Evolutionary conservation across 2,888 invertebrate genomes (phyloP).

Genomic region (Agriotes lineatus): DNA sequence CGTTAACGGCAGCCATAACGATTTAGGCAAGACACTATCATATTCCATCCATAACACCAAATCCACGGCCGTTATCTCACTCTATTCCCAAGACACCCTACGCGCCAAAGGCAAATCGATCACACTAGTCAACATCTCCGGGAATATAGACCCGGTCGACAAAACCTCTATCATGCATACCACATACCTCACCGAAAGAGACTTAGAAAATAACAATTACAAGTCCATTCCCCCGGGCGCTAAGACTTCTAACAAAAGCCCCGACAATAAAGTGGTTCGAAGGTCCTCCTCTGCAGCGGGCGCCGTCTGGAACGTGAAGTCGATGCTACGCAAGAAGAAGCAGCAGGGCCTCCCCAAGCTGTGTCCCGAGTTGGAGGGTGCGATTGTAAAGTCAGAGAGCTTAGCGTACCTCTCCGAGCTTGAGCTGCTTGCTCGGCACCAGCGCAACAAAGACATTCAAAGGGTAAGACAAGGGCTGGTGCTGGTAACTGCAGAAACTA

Average conservation of each 20-base stretch:
- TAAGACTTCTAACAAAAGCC: conserved; percentile 17
- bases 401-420: conserved; percentile 67
- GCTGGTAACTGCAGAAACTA: conserved; percentile 42
- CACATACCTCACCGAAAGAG: conserved; percentile 25
- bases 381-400: conserved; percentile 68
- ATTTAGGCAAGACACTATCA: conserved; percentile 59
- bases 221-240: conserved; percentile 26
- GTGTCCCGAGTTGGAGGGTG: conserved; percentile 67
- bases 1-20: conserved; percentile 62
- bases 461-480: conserved; percentile 65
- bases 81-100: conserved; percentile 55
- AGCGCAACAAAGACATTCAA: conserved; percentile 67
- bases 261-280: conserved; percentile 33
- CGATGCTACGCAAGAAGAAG: conserved; percentile 62
- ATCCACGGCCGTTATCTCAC: conserved; percentile 65
- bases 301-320: conserved; percentile 60
- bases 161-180: conserved; percentile 32
- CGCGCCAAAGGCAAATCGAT: conserved; percentile 62
- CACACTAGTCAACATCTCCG: conserved; percentile 64
- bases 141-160: conserved; percentile 45
- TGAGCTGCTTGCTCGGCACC: conserved; percentile 68
- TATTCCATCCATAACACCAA: conserved; percentile 66
- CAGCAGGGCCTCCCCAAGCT: conserved; percentile 61
- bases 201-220: conserved; percentile 36
- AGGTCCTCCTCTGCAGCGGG: conserved; percentile 43